Conservation (phyloP, 2,888 invertebrate species). For the Andrena marginata region DNA sequence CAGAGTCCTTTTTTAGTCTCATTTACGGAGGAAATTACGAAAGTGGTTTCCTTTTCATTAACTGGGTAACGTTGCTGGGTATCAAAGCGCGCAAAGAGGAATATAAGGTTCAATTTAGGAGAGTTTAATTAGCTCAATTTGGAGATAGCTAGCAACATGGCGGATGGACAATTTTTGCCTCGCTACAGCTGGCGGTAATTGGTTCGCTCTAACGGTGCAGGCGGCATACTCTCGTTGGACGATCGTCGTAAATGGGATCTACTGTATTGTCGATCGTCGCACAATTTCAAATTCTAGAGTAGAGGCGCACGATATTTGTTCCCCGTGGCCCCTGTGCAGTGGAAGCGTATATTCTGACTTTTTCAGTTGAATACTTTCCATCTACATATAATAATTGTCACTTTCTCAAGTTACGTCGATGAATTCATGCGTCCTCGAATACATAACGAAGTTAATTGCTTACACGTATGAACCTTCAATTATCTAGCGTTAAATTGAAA, state of each 20-base stretch:
- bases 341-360: too few relatives aligned
- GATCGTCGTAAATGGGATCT: slow-evolving; percentile 16
- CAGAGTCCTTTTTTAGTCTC: not conserved
- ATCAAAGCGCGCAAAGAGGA: not conserved
- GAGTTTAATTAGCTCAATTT: slow-evolving; percentile 68
- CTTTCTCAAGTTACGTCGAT: too few relatives aligned
- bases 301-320: not conserved
- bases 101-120: slow-evolving; percentile 60
- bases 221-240: not conserved
- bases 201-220: slow-evolving; percentile 38
- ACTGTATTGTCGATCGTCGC: not conserved
- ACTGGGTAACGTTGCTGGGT: not conserved
- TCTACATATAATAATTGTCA: too few relatives aligned
- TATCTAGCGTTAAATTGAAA: too few relatives aligned
- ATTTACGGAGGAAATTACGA: not conserved
- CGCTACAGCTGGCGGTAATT: slow-evolving; percentile 52
- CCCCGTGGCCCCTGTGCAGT: too few relatives aligned
- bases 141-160: slow-evolving; percentile 19
- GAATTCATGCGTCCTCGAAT: too few relatives aligned
- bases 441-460: too few relatives aligned
- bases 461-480: too few relatives aligned
- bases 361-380: too few relatives aligned
- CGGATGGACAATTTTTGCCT: slow-evolving; percentile 41
- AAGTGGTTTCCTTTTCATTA: not conserved
- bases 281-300: slow-evolving; percentile 10